Conservation (phyloP, 2,888 invertebrate genomes). For the Herminia tarsipennalis region DNA sequence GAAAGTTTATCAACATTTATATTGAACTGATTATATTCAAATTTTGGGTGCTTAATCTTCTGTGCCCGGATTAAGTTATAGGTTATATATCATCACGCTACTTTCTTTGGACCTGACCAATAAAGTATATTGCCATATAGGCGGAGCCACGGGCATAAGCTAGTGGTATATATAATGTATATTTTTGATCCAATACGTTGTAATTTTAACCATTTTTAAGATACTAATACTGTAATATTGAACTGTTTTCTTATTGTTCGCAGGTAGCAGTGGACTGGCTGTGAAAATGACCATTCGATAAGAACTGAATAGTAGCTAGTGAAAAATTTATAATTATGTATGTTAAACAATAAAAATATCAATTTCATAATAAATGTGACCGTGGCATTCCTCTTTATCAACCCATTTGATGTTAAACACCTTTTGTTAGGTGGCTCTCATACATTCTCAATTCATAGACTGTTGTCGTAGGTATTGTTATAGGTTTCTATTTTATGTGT, state of each 20-base stretch:
- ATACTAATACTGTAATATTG: background rate
- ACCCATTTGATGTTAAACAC: constrained; percentile 18
- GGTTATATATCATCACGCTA: too few species aligned
- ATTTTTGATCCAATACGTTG: background rate
- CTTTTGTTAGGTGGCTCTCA: constrained; percentile 26
- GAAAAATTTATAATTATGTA: constrained; percentile 50
- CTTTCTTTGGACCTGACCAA: too few species aligned
- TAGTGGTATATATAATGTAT: too few species aligned
- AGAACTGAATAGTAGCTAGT: constrained; percentile 69
- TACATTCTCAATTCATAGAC: background rate
- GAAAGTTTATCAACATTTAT: too few species aligned
- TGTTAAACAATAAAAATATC: constrained; percentile 44
- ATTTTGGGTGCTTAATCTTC: too few species aligned
- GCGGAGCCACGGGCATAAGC: too few species aligned
- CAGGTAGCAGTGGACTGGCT: constrained; percentile 70
- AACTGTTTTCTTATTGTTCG: constrained; percentile 29
- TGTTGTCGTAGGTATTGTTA: background rate
- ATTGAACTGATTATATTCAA: too few species aligned
- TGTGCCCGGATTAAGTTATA: too few species aligned
- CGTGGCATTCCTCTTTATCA: constrained; percentile 25
- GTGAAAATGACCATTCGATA: constrained; percentile 53
- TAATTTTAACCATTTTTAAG: too few species aligned
- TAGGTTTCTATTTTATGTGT: too few species aligned
- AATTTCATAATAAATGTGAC: constrained; percentile 43
- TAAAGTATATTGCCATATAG: too few species aligned